A percentile compares a stretch with the other conserved stretches of the same genome.
phyloP scores from a whole-genome alignment of 2,797 vertebrate species.

The Arrhamphus sclerolepis region DNA sequence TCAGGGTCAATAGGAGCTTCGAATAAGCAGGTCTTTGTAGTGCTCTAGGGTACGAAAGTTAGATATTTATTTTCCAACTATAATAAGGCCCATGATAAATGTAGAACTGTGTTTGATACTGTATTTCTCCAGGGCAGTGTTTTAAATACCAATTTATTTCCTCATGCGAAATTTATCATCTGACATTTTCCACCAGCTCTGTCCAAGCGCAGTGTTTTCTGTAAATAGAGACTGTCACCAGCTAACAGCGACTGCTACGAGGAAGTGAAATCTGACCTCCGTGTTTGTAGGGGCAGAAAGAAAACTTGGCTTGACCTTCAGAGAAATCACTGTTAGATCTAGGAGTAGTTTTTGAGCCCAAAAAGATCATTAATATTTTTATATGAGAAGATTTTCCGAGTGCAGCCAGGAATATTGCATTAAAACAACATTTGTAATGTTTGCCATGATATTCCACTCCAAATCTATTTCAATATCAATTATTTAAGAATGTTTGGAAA shows the following conservation, averaged over 20 bases:
- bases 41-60: too few relatives aligned
- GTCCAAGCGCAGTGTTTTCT: slow-evolving; percentile 66
- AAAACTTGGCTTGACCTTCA: slow-evolving; percentile 50
- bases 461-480: slow-evolving; percentile 7
- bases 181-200: slow-evolving; percentile 61
- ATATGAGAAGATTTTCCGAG: slow-evolving; percentile 10
- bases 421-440: neutral
- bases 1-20: too few relatives aligned
- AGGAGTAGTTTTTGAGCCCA: slow-evolving; percentile 14
- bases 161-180: slow-evolving; percentile 52
- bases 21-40: too few relatives aligned
- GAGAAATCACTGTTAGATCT: slow-evolving; percentile 34
- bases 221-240: slow-evolving; percentile 72
- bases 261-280: slow-evolving; percentile 68
- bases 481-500: slow-evolving; percentile 17
- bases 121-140: slow-evolving; percentile 5
- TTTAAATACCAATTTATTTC: slow-evolving; percentile 22
- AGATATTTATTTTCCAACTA: slow-evolving; percentile 28
- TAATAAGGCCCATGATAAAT: slow-evolving; percentile 28
- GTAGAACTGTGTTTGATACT: slow-evolving; percentile 10
- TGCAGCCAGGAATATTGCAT: neutral
- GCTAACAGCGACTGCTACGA: slow-evolving; percentile 42
- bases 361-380: slow-evolving; percentile 20
- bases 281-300: slow-evolving; percentile 56
- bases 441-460: neutral